Conservation (phyloP, 2,797 vertebrate species). For the Meriones psammophilus region DNA sequence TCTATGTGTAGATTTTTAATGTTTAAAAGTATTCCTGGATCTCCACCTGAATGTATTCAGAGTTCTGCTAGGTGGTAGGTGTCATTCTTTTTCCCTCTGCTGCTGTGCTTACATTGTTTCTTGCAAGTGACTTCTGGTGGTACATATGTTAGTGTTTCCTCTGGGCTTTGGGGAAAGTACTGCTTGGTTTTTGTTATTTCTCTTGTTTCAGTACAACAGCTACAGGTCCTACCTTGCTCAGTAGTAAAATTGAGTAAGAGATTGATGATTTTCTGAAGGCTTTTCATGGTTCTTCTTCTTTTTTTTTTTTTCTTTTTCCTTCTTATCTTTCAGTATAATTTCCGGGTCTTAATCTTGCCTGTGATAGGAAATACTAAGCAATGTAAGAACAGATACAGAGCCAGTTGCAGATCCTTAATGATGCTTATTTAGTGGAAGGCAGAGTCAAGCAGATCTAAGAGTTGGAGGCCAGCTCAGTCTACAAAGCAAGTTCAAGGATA, state of each 20-base stretch:
- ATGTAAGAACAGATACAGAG: neutral
- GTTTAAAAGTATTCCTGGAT: neutral
- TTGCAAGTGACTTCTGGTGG: neutral
- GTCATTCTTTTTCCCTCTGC: neutral
- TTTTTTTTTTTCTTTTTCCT: neutral
- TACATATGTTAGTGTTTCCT: neutral
- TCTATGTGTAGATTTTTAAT: constrained; percentile 55
- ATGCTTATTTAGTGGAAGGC: neutral
- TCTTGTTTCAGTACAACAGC: constrained; percentile 13
- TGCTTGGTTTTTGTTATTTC: constrained; percentile 54
- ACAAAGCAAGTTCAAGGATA: neutral
- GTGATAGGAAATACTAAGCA: neutral
- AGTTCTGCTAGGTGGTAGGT: neutral
- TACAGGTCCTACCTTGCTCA: constrained; percentile 36
- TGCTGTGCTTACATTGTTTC: neutral
- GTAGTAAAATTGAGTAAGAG: constrained; percentile 52
- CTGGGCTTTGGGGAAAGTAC: neutral
- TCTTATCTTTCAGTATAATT: constrained; percentile 14
- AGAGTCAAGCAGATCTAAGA: neutral
- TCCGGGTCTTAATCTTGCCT: neutral
- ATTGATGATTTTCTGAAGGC: constrained; percentile 36
- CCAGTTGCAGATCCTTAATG: neutral
- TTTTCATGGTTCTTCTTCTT: neutral
- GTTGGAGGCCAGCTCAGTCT: neutral
- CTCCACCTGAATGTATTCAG: neutral